Evolutionary conservation across 2,113 vertebrate genomes (phyloP), one percentile per base, ranked within the genome.

Genomic region (Uropsilus gracilis): DNA sequence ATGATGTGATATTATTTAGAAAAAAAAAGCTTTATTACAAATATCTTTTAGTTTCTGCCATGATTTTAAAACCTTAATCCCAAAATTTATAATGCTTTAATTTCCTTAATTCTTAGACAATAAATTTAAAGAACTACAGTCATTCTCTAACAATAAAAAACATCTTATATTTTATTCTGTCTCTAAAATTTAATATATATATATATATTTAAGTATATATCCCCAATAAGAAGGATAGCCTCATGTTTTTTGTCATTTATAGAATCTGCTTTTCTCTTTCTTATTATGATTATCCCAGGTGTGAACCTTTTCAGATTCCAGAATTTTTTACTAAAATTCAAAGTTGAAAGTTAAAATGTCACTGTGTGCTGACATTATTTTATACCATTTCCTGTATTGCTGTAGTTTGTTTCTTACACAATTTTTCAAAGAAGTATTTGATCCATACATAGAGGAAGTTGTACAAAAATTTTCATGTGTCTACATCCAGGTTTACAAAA

Each of bases 1-100:
- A 26, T 86, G 59, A 89, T 42, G 20, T 69, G 64, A 61, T 80
- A 81, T 86, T 92, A 94, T 89, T 89, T 89, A 68, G 71, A 46
- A 86, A 78, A 86, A 78, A 89, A 53, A 53, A 39, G 0, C 39
- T 68, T 80, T 85, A 39, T 61, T 84, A 85, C 30, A 84, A 73
- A 92, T 59, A 94, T 71, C 30, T 68, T 44, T 66, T 64, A 78
- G 5, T 44, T 81, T 85, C 24, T 63, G 24, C 24, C 59, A 63
- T 48, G 66, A 68, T 20, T 85, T 86, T 69, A 89, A 48, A 96
- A 75, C 2, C 1, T 69, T 75, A 81, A 66, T 89, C 75, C 14
- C 55, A n/a, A 94, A 89, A 63, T 69, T 37, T 68, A 84, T 7
- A 50, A 59, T 32, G 26, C 3, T 44, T 93, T 86, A 82, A 86